Base-by-base conservation (phyloP, 2,888 invertebrate species). In the Chouioia cunea region DNA sequence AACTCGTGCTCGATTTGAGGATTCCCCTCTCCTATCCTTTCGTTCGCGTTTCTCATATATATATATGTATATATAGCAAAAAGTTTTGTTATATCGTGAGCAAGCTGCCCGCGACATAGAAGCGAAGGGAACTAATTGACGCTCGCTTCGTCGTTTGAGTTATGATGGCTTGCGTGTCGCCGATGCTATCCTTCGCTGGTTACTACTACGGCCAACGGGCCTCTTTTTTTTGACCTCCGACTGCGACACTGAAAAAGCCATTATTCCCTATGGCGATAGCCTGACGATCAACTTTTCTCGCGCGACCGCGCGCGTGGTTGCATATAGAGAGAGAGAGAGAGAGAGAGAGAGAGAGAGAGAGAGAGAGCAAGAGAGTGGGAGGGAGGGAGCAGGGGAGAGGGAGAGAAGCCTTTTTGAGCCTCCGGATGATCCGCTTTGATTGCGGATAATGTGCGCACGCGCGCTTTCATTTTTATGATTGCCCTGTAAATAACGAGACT, bases 131-230 rank as follows among this genome's bases (percentile, higher is more conserved):
- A 27, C 73, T 73, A 73, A 73, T 73, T 73, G 73, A 73, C 73
- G 66, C 70, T 18, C 60, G 56, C 54, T 60, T 62, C 22, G 23
- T 43, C 52, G 64, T 16, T 54, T 71, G 71, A 73, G 68, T 73
- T 73, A 73, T 71, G 73, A 73, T 70, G 60, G 50, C 63, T 65
- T 63, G 66, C 65, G 69, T 70, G 6, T 23, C n/a, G 15, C 46
- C 53, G 15, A n/a, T 64, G 2, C 57, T 36, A 23, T 18, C 54
- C 60, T 22, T 43, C 23, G 8, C 44, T 62, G 15, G 15, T 36
- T 58, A 16, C 15, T 43, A 46, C 65, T 65, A 36, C n/a, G n/a
- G 65, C 27, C 6, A 27, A 27, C 27, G 27, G 27, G 27, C 2
- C 27, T 2, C 6, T 27, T 27, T 27, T 27, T 27, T 4, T 27